phyloP scores from a whole-genome alignment of 2,113 vertebrate species.

The human region GRCh38 chr16:83118501-83119000 shows the following conservation, averaged over 20 bases:
- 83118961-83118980: not conserved
- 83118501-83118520: rapidly evolving
- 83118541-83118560: not conserved
- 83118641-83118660: not conserved
- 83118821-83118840: rapidly evolving
- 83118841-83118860: not conserved
- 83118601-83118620: not conserved
- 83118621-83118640: not conserved
- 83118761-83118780: not conserved
- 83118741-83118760: not conserved
- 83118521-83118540: not conserved
- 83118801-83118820: not conserved
- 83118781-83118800: not conserved
- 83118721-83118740: not conserved
- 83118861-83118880: not conserved
- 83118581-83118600: not conserved
- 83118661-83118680: not conserved
- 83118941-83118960: not conserved
- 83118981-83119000: not conserved
- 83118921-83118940: not conserved
- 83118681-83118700: rapidly evolving
- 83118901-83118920: rapidly evolving
- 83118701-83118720: not conserved
- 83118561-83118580: not conserved
- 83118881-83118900: no score